These are phyloP conservation scores for Ochropleura leucogaster DNA, from an alignment of 2,888 invertebrate genomes.

Conservation along the genomic window DNA sequence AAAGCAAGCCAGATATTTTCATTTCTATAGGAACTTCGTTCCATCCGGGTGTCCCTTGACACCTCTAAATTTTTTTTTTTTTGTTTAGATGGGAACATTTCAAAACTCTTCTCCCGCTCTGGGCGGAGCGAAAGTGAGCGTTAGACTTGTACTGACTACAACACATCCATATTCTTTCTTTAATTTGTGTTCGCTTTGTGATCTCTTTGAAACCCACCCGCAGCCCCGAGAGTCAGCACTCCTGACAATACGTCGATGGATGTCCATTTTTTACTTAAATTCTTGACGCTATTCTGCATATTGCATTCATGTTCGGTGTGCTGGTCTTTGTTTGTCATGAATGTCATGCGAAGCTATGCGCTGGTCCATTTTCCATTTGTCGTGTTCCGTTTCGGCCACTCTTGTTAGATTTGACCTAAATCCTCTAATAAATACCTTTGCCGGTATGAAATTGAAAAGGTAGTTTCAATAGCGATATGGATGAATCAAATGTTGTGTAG, in stretches of 20 bases:
- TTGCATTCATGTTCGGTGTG: slow-evolving; percentile 7
- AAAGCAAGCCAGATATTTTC: too few species aligned
- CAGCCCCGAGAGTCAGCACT: too few species aligned
- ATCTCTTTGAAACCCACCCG: too few species aligned
- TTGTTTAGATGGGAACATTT: too few species aligned
- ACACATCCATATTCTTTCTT: too few species aligned
- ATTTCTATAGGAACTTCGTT: too few species aligned
- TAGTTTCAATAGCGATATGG: not conserved
- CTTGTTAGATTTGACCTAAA: slow-evolving; percentile 31
- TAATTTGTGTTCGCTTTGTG: too few species aligned
- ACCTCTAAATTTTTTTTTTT: too few species aligned
- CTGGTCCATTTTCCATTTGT: slow-evolving; percentile 31
- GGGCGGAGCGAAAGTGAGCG: too few species aligned
- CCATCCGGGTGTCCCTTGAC: too few species aligned
- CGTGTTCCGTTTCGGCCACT: slow-evolving; percentile 16
- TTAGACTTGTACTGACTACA: too few species aligned
- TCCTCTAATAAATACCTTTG: slow-evolving; percentile 33
- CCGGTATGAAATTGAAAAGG: not conserved
- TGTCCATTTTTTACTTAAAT: slow-evolving; percentile 25
- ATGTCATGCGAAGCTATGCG: slow-evolving; percentile 32
- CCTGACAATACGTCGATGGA: not conserved
- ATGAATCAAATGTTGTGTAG: not conserved
- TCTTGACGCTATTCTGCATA: not conserved
- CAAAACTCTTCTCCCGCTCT: too few species aligned
- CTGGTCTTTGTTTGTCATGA: slow-evolving; percentile 32